Conservation (phyloP, 2,113 vertebrate species). For the Ochotona curzoniae region DNA sequence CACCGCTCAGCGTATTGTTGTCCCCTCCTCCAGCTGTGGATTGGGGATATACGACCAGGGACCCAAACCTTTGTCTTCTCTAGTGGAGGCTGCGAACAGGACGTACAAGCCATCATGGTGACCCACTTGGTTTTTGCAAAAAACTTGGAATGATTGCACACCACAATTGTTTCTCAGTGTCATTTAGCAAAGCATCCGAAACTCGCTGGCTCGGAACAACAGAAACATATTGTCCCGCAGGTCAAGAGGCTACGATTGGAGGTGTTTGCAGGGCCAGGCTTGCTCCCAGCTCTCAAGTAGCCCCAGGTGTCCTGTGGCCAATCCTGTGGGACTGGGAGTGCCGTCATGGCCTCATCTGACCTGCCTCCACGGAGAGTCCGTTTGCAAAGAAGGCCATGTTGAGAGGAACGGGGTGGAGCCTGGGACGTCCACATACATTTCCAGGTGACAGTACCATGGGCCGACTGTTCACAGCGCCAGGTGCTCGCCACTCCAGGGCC, state of each 20-base stretch:
- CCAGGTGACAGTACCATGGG: not conserved
- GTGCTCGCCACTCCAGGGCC: not conserved
- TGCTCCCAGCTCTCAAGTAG: not conserved
- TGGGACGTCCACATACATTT: not conserved
- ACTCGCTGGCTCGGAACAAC: not conserved
- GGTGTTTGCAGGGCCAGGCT: not conserved
- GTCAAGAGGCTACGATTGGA: not conserved
- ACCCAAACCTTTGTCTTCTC: not conserved
- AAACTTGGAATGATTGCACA: not conserved
- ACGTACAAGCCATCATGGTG: not conserved
- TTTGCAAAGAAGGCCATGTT: slow-evolving; percentile 39
- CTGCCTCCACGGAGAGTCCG: not conserved
- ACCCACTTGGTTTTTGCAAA: not conserved
- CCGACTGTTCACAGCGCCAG: not conserved
- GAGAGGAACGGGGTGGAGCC: not conserved
- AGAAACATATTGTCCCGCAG: not conserved
- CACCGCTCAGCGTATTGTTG: not conserved
- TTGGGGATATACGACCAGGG: not conserved
- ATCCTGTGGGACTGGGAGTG: not conserved
- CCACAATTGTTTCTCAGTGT: not conserved
- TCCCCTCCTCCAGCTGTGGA: not conserved
- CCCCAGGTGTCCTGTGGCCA: not conserved
- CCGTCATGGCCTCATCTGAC: not conserved
- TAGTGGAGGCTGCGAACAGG: not conserved
- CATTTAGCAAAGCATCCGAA: not conserved